Percentiles rank a stretch among this genome's conserved stretches.
phyloP scores from a whole-genome alignment of 2,888 invertebrate genomes.

The Acrocyrtus sp. region DNA sequence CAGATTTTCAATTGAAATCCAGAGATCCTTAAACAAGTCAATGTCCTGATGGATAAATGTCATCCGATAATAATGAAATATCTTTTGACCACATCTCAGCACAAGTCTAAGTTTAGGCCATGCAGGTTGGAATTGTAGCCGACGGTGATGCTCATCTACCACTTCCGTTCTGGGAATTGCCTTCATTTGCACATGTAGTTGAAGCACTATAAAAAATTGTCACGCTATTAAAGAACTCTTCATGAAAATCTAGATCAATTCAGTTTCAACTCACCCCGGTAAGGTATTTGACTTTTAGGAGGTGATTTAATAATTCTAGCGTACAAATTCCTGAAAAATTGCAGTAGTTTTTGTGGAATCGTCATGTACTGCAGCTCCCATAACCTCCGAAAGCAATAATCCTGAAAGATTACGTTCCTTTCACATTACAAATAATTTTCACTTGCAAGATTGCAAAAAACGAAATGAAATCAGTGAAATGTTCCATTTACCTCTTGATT shows the following conservation, averaged over 20 bases:
- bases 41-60: not conserved
- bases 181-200: not conserved
- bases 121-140: not conserved
- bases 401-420: not conserved
- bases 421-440: not conserved
- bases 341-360: not conserved
- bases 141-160: not conserved
- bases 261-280: too few relatives aligned
- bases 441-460: too few relatives aligned
- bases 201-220: not conserved
- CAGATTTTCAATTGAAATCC: too few relatives aligned
- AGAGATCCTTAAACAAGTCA: too few relatives aligned
- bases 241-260: too few relatives aligned
- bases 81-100: not conserved
- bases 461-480: too few relatives aligned
- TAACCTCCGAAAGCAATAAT: not conserved
- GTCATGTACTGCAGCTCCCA: not conserved
- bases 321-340: constrained; percentile 5
- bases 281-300: constrained; percentile 6
- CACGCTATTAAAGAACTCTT: too few relatives aligned
- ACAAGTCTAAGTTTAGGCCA: not conserved
- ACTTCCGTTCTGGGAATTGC: constrained; percentile 4
- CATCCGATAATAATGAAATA: not conserved
- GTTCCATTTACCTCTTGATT: constrained; percentile 8
- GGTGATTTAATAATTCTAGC: not conserved